Evolutionary conservation across 2,888 invertebrate species (phyloP).

Genomic region (Blastobasis adustella): DNA sequence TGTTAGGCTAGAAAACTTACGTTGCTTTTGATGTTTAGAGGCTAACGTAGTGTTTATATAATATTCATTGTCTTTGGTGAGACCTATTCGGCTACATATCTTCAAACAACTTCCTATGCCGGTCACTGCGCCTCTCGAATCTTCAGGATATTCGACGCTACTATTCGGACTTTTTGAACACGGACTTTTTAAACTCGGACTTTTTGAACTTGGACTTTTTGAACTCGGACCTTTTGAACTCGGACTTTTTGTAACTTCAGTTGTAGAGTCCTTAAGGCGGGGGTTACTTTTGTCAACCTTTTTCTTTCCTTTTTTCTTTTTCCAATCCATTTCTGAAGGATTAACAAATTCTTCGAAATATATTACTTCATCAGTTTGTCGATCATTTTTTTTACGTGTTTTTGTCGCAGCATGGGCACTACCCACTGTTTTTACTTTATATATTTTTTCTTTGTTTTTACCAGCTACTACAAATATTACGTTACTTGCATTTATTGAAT

Average conservation of each 20-base stretch:
- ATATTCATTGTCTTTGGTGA: slow-evolving; percentile 44
- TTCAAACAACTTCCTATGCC: slow-evolving; percentile 33
- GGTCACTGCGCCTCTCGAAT: slow-evolving; percentile 6
- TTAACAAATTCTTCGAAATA: slow-evolving; percentile 31
- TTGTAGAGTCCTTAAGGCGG: neutral
- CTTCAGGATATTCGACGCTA: neutral
- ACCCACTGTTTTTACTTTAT: slow-evolving; percentile 42
- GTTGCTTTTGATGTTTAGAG: slow-evolving; percentile 37
- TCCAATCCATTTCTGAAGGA: slow-evolving; percentile 45
- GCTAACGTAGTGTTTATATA: slow-evolving; percentile 48
- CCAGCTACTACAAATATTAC: slow-evolving; percentile 36
- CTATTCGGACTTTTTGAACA: neutral
- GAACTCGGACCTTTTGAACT: neutral
- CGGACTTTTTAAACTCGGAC: neutral
- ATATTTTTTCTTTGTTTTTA: slow-evolving; percentile 33
- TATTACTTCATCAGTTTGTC: slow-evolving; percentile 22
- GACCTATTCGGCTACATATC: slow-evolving; percentile 47
- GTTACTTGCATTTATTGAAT: slow-evolving; percentile 33
- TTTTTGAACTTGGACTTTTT: neutral
- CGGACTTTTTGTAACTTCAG: neutral
- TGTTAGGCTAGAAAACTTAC: neutral
- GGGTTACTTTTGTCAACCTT: neutral
- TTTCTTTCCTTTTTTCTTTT: slow-evolving; percentile 21
- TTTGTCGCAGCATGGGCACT: slow-evolving; percentile 31
- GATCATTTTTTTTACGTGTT: slow-evolving; percentile 26